A percentile compares a stretch with the other conserved stretches of the same genome.
Evolutionary conservation across 37 sponge, comb jelly and placozoan genomes (phyloP).

Genomic region (Geodia barretti): DNA sequence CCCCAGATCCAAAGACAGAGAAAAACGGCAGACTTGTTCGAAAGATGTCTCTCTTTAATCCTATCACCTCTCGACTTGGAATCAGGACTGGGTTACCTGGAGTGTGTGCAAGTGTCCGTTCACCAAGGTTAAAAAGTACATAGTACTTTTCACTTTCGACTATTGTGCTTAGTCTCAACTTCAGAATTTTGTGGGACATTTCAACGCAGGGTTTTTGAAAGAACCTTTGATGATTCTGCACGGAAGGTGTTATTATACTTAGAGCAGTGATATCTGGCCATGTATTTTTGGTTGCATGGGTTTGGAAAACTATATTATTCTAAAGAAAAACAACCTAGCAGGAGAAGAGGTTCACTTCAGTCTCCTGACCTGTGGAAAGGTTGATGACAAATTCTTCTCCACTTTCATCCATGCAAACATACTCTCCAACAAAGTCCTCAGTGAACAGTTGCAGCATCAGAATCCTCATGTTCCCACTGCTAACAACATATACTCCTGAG

Average conservation of each 20-base stretch:
- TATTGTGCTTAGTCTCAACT: no score
- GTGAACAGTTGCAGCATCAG: neutral
- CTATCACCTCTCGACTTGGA: neutral
- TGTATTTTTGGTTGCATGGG: no score
- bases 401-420: neutral
- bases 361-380: neutral
- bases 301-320: no score
- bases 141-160: no score
- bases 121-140: no score
- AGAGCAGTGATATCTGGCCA: no score
- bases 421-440: slow-evolving; percentile 1
- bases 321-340: neutral
- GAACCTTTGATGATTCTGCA: no score
- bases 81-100: neutral
- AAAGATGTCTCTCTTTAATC: neutral
- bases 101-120: no score
- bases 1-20: neutral
- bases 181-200: no score
- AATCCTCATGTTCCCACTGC: neutral
- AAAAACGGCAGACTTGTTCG: neutral
- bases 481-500: neutral
- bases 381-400: neutral
- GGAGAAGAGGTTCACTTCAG: neutral
- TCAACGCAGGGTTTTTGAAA: neutral
- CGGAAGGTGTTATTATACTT: no score